Evolutionary conservation across 2,113 vertebrate species (phyloP).

Genomic region (Trichechus manatus): DNA sequence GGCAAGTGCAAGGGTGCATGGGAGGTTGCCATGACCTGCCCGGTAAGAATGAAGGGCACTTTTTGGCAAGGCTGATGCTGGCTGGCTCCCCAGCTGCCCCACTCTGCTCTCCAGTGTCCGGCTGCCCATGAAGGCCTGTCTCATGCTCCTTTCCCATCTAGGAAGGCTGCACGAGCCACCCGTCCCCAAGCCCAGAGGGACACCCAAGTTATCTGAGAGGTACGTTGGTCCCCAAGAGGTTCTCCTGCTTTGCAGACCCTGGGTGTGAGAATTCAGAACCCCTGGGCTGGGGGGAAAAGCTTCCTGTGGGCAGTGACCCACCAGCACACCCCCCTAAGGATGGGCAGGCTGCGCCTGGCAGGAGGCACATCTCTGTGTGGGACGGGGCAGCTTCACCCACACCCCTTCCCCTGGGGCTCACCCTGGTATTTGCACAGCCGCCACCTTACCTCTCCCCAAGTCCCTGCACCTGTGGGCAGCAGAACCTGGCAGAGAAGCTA

Average conservation of each 20-base stretch:
- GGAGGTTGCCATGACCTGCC: background rate
- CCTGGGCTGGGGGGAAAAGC: background rate
- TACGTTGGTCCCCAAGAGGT: constrained; percentile 57
- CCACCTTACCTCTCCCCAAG: background rate
- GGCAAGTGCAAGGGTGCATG: background rate
- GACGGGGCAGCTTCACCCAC: background rate
- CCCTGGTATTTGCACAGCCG: background rate
- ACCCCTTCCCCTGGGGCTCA: background rate
- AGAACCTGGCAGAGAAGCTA: background rate
- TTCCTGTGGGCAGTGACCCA: background rate
- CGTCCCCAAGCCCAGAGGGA: constrained; percentile 89
- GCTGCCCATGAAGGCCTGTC: constrained; percentile 61
- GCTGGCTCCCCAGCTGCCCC: background rate
- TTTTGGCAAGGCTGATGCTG: background rate
- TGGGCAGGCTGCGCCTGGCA: background rate
- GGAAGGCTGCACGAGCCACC: constrained; percentile 86
- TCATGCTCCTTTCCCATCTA: constrained; percentile 81
- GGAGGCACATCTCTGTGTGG: background rate
- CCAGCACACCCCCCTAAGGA: background rate
- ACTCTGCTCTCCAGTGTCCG: background rate
- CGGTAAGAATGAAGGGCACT: background rate
- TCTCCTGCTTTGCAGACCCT: background rate
- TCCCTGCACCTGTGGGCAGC: background rate
- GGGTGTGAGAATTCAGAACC: background rate
- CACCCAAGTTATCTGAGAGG: constrained; percentile 88